A percentile compares a stretch with the other conserved stretches of the same genome.
phyloP scores from a whole-genome alignment of 2,113 vertebrate species.

The Aix galericulata region DNA sequence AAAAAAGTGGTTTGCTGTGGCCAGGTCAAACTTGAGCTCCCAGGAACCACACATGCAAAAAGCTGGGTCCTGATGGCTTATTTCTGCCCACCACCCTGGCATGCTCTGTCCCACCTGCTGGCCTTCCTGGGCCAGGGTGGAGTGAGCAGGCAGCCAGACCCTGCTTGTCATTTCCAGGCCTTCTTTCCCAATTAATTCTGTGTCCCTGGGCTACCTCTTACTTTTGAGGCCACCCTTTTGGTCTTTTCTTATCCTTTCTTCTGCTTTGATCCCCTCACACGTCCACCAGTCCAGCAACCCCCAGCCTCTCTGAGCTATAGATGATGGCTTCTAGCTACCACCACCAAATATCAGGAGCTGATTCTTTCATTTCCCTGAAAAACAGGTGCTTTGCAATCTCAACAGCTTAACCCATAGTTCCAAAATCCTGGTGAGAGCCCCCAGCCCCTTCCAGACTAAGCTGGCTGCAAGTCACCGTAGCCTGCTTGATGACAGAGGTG shows the following conservation, averaged over 20 bases:
- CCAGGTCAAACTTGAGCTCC: neutral
- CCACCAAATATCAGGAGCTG: neutral
- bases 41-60: neutral
- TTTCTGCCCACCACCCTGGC: neutral
- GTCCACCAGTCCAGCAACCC: neutral
- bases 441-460: neutral
- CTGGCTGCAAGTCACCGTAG: neutral
- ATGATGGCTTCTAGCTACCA: neutral
- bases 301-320: neutral
- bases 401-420: neutral
- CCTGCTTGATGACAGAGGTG: neutral
- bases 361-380: neutral
- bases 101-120: neutral
- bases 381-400: neutral
- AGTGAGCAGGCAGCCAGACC: neutral
- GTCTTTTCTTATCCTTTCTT: fast-evolving
- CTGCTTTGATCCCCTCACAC: neutral
- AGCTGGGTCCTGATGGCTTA: neutral
- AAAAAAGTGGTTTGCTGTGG: neutral
- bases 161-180: neutral
- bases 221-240: neutral
- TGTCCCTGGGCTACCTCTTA: neutral
- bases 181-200: neutral
- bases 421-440: neutral
- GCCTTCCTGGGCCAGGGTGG: neutral